Percentiles rank a stretch among this genome's conserved stretches.
Evolutionary conservation across 2,888 invertebrate species (phyloP).

Genomic region (Lapara coniferarum): DNA sequence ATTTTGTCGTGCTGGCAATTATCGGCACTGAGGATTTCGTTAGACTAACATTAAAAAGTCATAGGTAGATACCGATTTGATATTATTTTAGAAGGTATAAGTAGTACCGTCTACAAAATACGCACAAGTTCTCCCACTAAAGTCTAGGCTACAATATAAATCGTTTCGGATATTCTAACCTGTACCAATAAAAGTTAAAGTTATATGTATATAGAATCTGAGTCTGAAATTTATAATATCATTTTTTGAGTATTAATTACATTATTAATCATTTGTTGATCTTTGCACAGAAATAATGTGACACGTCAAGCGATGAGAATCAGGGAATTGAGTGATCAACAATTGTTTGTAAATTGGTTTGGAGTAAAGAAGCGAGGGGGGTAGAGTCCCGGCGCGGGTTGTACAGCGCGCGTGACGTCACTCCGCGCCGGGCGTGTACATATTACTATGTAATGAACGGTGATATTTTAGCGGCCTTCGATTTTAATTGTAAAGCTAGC

Average conservation of each 20-base stretch:
- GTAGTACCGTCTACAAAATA: neutral
- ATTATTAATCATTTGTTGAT: too few relatives aligned
- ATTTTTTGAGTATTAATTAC: too few relatives aligned
- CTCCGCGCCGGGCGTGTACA: conserved; percentile 57
- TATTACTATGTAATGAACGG: conserved; percentile 79
- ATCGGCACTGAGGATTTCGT: too few relatives aligned
- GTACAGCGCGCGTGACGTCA: conserved; percentile 57
- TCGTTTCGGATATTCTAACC: too few relatives aligned
- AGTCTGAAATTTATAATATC: too few relatives aligned
- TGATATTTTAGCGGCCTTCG: conserved; percentile 84
- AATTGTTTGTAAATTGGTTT: conserved; percentile 12
- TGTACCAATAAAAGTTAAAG: too few relatives aligned
- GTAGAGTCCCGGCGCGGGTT: conserved; percentile 36
- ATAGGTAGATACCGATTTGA: too few relatives aligned
- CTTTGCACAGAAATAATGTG: neutral
- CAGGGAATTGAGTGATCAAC: neutral
- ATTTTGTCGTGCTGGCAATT: too few relatives aligned
- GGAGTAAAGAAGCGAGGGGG: conserved; percentile 15
- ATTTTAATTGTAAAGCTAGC: conserved; percentile 82
- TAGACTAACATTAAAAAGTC: too few relatives aligned
- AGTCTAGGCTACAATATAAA: too few relatives aligned
- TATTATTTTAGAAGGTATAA: neutral
- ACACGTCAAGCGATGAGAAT: neutral
- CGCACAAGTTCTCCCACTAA: neutral
- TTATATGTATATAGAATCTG: too few relatives aligned